phyloP scores from a whole-genome alignment of 2,888 invertebrate genomes.

The Oxyteleia sp. region DNA sequence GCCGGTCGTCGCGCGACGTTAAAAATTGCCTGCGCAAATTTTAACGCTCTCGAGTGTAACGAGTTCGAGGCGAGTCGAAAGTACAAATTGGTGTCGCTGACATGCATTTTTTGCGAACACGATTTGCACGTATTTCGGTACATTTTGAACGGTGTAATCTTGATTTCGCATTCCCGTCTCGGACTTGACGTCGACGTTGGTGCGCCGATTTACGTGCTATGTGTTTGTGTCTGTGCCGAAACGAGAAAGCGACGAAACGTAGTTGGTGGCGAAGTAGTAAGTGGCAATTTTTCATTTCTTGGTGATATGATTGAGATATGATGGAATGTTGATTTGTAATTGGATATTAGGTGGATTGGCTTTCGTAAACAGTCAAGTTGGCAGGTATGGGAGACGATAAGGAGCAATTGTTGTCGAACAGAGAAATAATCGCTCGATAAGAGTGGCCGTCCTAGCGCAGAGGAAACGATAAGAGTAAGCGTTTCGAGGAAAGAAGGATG shows the following conservation, averaged over 20 bases:
- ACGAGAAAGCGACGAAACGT: conserved; percentile 3
- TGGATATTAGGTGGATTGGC: neutral
- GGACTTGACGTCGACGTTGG: too few species aligned
- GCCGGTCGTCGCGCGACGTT: too few species aligned
- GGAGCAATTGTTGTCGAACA: conserved; percentile 32
- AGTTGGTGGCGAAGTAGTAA: conserved; percentile 31
- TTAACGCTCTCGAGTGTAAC: too few species aligned
- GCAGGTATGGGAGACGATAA: conserved; percentile 11
- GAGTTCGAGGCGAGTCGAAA: too few species aligned
- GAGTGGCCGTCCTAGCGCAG: conserved; percentile 40
- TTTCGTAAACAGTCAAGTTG: conserved; percentile 19
- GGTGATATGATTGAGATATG: neutral
- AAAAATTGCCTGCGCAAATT: too few species aligned
- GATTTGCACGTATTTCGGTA: too few species aligned
- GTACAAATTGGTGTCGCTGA: too few species aligned
- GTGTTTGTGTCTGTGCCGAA: conserved; percentile 46
- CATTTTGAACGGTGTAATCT: too few species aligned
- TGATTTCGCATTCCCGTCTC: too few species aligned
- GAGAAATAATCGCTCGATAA: conserved; percentile 39
- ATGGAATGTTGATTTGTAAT: neutral
- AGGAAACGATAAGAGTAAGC: conserved; percentile 44
- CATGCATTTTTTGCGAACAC: too few species aligned
- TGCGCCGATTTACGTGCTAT: conserved; percentile 37
- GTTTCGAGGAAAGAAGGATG: conserved; percentile 41
- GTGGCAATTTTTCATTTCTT: conserved; percentile 30